Conservation (phyloP, 1,140 invertebrate species). For the Caenorhabditis briggsae region DNA sequence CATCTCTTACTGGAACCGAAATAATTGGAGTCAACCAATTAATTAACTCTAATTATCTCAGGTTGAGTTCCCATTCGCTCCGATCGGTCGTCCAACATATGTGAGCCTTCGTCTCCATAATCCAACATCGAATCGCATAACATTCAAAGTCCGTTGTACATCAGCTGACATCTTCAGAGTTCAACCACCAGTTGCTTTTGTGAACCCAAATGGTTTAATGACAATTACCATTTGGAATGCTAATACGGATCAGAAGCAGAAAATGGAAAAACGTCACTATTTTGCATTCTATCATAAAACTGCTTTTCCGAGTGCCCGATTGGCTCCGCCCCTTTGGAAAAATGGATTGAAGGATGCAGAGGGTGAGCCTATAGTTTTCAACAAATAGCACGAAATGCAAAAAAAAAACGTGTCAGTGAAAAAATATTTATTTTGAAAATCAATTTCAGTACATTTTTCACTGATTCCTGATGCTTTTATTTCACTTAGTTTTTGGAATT, state of each 20-base stretch:
- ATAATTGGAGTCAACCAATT: not conserved
- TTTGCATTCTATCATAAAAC: conserved; percentile 36
- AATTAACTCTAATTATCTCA: not conserved
- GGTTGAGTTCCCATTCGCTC: not conserved
- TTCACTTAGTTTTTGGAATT: too few species aligned
- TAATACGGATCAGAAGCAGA: not conserved
- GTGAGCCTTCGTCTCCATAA: conserved; percentile 33
- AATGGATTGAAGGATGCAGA: conserved; percentile 21
- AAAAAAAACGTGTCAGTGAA: too few species aligned
- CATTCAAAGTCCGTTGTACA: conserved; percentile 55
- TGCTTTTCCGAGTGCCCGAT: not conserved
- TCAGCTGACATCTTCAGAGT: conserved; percentile 60
- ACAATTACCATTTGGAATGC: conserved; percentile 19
- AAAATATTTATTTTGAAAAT: too few species aligned
- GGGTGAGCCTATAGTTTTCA: too few species aligned
- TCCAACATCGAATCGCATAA: not conserved
- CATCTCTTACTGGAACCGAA: too few species aligned
- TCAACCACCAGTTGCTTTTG: conserved; percentile 58
- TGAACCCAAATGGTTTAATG: conserved; percentile 9
- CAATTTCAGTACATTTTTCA: too few species aligned
- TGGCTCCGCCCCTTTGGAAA: conserved; percentile 36
- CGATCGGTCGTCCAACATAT: not conserved
- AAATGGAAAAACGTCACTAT: conserved; percentile 1
- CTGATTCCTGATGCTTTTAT: too few species aligned
- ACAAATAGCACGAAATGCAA: too few species aligned